These are phyloP conservation scores for Acronicta alni DNA, from an alignment of 2,888 invertebrate genomes.

Conservation along the genomic window DNA sequence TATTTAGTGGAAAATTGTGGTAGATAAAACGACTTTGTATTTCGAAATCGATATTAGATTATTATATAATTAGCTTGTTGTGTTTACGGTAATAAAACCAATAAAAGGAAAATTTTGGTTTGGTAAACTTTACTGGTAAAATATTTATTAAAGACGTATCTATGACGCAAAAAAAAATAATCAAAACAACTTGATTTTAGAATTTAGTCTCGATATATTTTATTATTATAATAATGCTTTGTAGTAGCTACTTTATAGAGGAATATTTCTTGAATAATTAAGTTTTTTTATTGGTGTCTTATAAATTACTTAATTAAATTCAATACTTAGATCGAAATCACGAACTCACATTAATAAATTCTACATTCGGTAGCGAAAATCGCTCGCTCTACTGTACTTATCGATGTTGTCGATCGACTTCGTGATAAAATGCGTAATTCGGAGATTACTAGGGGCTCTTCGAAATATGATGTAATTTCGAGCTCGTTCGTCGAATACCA, in stretches of 20 bases:
- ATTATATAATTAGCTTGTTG: too few species aligned
- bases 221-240: too few species aligned
- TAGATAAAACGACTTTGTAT: not conserved
- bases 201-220: too few species aligned
- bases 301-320: slow-evolving; percentile 10
- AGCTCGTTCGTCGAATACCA: slow-evolving; percentile 43
- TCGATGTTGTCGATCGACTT: slow-evolving; percentile 56
- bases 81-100: not conserved
- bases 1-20: slow-evolving; percentile 7
- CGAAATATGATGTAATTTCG: slow-evolving; percentile 62
- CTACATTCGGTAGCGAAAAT: slow-evolving; percentile 24
- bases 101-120: slow-evolving; percentile 16
- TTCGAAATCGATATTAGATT: slow-evolving; percentile 5
- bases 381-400: slow-evolving; percentile 32
- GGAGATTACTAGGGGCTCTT: slow-evolving; percentile 58
- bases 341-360: slow-evolving; percentile 26
- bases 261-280: not conserved
- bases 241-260: too few species aligned
- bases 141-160: slow-evolving; percentile 4
- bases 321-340: slow-evolving; percentile 10
- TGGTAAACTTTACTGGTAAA: slow-evolving; percentile 5
- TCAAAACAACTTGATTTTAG: slow-evolving; percentile 1
- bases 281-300: not conserved
- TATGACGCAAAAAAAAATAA: slow-evolving; percentile 1
- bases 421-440: slow-evolving; percentile 73